A percentile compares a stretch with the other conserved stretches of the same genome.
These are phyloP conservation scores for Cryptus viduatorius DNA, from an alignment of 2,888 invertebrate species.

Conservation along the genomic window DNA sequence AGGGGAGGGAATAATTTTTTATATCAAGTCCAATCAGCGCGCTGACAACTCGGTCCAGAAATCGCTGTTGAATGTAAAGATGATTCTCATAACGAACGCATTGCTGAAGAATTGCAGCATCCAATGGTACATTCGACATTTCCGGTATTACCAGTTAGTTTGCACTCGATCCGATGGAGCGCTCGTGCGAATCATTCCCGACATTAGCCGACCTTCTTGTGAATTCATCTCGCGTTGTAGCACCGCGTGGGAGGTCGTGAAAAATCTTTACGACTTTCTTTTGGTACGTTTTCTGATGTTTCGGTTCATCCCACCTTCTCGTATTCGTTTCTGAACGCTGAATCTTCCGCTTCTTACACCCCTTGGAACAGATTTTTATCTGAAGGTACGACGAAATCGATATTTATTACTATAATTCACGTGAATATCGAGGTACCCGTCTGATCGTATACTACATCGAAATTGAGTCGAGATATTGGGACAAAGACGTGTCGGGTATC, in stretches of 20 bases:
- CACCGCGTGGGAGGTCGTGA: slow-evolving; percentile 44
- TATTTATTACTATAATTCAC: slow-evolving; percentile 62
- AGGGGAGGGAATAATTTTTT: slow-evolving; percentile 28
- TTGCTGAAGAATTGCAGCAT: slow-evolving; percentile 11
- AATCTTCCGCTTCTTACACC: slow-evolving; percentile 23
- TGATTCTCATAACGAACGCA: slow-evolving; percentile 46
- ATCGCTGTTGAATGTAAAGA: slow-evolving; percentile 1
- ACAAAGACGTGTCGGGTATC: slow-evolving; percentile 7
- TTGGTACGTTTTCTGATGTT: neutral
- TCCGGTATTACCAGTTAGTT: slow-evolving; percentile 23
- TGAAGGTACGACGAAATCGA: slow-evolving; percentile 51
- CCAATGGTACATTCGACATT: neutral
- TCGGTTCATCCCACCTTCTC: slow-evolving; percentile 1
- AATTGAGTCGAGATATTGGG: neutral
- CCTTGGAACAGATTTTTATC: slow-evolving; percentile 50
- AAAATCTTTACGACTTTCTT: slow-evolving; percentile 54
- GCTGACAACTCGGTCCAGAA: neutral
- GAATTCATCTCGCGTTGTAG: slow-evolving; percentile 43
- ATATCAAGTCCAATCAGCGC: slow-evolving; percentile 50
- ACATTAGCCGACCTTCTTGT: slow-evolving; percentile 41
- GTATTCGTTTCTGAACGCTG: slow-evolving; percentile 11
- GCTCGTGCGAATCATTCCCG: slow-evolving; percentile 16
- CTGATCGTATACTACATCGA: no score
- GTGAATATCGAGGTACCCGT: slow-evolving; percentile 32
- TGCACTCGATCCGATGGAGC: slow-evolving; percentile 19